These are phyloP conservation scores for Clarias magur DNA, from an alignment of 2,113 vertebrate genomes.

Conservation along the genomic window DNA sequence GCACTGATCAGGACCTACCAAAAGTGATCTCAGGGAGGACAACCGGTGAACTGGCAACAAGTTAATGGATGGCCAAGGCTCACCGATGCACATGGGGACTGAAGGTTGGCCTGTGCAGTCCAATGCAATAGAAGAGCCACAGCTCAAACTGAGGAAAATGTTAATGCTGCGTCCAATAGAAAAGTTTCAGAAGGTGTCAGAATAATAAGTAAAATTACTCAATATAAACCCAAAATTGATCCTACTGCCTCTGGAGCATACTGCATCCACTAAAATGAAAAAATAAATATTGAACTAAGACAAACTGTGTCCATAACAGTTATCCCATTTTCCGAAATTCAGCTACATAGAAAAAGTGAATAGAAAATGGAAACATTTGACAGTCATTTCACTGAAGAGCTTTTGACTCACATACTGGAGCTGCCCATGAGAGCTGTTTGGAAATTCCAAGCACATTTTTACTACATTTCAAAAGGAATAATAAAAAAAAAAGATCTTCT, in stretches of 20 bases:
- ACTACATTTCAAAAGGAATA: neutral
- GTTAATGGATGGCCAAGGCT: too few species aligned
- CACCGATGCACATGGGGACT: too few species aligned
- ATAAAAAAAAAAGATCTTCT: neutral
- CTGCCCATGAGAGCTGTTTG: neutral
- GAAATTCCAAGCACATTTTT: neutral
- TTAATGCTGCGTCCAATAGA: too few species aligned
- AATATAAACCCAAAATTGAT: neutral
- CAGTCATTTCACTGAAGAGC: conserved; percentile 51
- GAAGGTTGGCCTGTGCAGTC: too few species aligned
- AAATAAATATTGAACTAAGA: neutral
- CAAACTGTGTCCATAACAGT: conserved; percentile 39
- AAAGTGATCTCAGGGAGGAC: too few species aligned
- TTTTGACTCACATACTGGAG: neutral
- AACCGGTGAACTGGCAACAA: too few species aligned
- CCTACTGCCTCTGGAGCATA: neutral
- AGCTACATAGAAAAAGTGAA: conserved; percentile 34
- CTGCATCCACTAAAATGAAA: neutral
- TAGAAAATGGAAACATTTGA: conserved; percentile 54
- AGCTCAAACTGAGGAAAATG: too few species aligned
- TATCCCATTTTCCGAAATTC: neutral
- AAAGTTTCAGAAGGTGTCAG: too few species aligned
- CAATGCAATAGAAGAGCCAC: too few species aligned
- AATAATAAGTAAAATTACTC: too few species aligned
- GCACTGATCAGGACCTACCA: too few species aligned